phyloP scores from a whole-genome alignment of 2,888 invertebrate genomes.

The Drosophila tripunctata region DNA sequence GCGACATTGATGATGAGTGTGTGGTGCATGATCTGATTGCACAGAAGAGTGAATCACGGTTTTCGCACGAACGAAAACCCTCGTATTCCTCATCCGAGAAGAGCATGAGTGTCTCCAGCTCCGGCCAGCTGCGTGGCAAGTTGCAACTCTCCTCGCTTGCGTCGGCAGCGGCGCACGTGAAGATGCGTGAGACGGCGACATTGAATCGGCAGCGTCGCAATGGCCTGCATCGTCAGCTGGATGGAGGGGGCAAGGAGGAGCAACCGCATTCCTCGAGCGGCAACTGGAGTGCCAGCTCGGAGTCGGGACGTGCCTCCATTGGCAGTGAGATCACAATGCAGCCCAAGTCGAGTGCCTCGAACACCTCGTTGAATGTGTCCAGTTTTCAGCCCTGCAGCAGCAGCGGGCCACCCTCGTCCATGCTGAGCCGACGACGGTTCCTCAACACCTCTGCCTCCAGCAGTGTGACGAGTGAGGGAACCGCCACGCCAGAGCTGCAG shows the following conservation, averaged over 20 bases:
- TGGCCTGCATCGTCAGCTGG: slow-evolving; percentile 84
- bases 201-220: slow-evolving; percentile 89
- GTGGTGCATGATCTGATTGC: slow-evolving; percentile 88
- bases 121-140: slow-evolving; percentile 81
- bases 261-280: slow-evolving; percentile 96
- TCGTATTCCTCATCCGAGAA: slow-evolving; percentile 91
- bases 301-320: slow-evolving; percentile 93
- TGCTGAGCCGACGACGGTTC: slow-evolving; percentile 88
- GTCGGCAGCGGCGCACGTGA: slow-evolving; percentile 85
- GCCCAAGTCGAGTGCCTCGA: slow-evolving; percentile 89
- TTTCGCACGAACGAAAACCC: slow-evolving; percentile 91
- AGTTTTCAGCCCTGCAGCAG: slow-evolving; percentile 84
- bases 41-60: slow-evolving; percentile 86
- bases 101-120: slow-evolving; percentile 86
- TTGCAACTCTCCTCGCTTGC: slow-evolving; percentile 68
- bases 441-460: slow-evolving; percentile 91
- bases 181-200: slow-evolving; percentile 90
- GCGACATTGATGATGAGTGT: slow-evolving; percentile 86
- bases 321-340: slow-evolving; percentile 91
- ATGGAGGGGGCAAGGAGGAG: slow-evolving; percentile 86
- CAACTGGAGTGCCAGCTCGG: slow-evolving; percentile 97
- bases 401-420: slow-evolving; percentile 88
- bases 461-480: slow-evolving; percentile 93
- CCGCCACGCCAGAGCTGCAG: slow-evolving; percentile 91
- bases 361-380: slow-evolving; percentile 88